These are phyloP conservation scores for Enteromius treurensis DNA, from an alignment of 2,797 vertebrate genomes.

Conservation along the genomic window DNA sequence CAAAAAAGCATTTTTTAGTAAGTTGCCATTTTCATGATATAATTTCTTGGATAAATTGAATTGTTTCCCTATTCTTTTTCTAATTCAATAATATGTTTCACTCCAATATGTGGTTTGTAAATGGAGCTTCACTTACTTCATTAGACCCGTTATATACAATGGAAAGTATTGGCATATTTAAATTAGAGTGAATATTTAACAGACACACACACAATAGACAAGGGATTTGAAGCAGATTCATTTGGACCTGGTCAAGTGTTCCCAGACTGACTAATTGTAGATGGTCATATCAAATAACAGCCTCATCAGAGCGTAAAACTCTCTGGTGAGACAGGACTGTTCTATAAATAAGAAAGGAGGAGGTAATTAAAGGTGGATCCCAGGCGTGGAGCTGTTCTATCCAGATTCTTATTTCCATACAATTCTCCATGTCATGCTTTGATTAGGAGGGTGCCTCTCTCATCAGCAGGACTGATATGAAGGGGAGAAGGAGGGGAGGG, in stretches of 20 bases:
- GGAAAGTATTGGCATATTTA: not conserved
- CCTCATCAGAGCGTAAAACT: conserved; percentile 10
- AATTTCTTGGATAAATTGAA: not conserved
- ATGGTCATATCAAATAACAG: conserved; percentile 12
- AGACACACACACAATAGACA: not conserved
- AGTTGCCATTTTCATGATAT: not conserved
- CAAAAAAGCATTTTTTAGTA: not conserved
- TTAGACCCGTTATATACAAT: not conserved
- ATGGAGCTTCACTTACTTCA: not conserved
- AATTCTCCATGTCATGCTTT: conserved; percentile 46
- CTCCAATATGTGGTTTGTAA: not conserved
- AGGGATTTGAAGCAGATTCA: not conserved
- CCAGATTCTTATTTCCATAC: conserved; percentile 39
- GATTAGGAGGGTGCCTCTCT: conserved; percentile 36
- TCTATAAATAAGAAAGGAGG: conserved; percentile 24
- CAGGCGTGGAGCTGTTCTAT: conserved; percentile 15
- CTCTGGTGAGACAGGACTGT: conserved; percentile 17
- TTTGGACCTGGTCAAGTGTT: not conserved
- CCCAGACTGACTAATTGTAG: conserved; percentile 10
- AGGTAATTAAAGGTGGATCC: conserved; percentile 34
- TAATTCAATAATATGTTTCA: not conserved
- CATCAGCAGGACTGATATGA: conserved; percentile 37
- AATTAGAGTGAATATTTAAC: not conserved
- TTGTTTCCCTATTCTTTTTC: not conserved
- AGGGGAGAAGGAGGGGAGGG: conserved; percentile 58